Evolutionary conservation across 2,888 invertebrate species (phyloP).

Genomic region (Eupeodes luniger): DNA sequence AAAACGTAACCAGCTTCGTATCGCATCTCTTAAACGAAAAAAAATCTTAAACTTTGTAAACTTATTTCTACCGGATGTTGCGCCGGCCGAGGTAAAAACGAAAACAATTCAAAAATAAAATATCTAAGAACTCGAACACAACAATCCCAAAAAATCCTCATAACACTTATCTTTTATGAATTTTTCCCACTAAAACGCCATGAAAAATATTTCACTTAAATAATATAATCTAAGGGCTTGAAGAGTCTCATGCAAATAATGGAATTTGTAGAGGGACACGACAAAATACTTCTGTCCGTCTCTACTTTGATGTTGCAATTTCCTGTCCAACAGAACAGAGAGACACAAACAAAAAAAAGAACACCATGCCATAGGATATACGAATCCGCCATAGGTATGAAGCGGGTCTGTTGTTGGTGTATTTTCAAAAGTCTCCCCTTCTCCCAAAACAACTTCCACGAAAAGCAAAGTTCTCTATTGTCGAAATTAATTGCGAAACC

Average conservation of each 20-base stretch:
- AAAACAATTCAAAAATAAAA: constrained; percentile 32
- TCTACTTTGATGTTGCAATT: constrained; percentile 76
- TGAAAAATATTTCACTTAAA: constrained; percentile 66
- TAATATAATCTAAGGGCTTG: constrained; percentile 5
- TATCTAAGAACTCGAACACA: constrained; percentile 9
- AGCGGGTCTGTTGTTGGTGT: background rate
- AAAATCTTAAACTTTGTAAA: constrained; percentile 31
- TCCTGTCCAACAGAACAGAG: constrained; percentile 66
- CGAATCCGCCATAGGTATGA: background rate
- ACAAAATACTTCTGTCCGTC: constrained; percentile 36
- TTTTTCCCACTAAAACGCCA: constrained; percentile 74
- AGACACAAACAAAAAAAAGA: constrained; percentile 18
- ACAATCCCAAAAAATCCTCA: constrained; percentile 44
- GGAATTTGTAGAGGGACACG: constrained; percentile 15
- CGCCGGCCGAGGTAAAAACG: constrained; percentile 32
- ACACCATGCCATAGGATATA: constrained; percentile 7
- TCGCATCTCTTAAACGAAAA: background rate
- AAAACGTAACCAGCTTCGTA: background rate
- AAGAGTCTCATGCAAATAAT: constrained; percentile 62
- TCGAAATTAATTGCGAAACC: constrained; percentile 78
- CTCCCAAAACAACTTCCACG: constrained; percentile 51
- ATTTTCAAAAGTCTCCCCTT: constrained; percentile 14
- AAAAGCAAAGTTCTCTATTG: constrained; percentile 70
- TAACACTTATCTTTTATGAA: constrained; percentile 77
- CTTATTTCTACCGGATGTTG: constrained; percentile 64